Base-by-base conservation (phyloP, 2,797 vertebrate genomes). In the Danio tinwini region DNA sequence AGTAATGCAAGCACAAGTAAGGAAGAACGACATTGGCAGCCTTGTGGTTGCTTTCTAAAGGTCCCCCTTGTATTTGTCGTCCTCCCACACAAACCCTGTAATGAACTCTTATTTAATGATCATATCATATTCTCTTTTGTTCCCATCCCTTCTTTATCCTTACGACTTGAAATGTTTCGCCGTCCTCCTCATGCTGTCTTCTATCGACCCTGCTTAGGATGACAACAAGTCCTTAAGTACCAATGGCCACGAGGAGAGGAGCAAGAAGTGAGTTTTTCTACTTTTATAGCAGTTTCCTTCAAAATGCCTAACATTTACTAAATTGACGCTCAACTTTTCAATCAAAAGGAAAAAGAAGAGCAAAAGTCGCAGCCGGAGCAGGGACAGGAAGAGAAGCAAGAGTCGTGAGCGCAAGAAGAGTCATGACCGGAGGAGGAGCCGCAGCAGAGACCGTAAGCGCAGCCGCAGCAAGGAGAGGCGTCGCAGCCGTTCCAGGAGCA, bases 201-300 rank as follows among this genome's bases (percentile, higher is more conserved):
- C 95, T 97, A 95, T 98, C 94, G 93, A 96, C 95, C 94, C 94
- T 94, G 95, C 95, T 95, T 96, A 99, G 97, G 97, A 98, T 92
- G 96, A 98, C 92, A 91, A 93, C 93, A 98, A 97, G 93, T 90
- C 93, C 92, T 94, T 89, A 92, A 97, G 95, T 93, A 95, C 96
- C 88, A 95, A 97, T 76, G 95, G 95, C 87, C 96, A 96, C 7
- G 97, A 98, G 86, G 96, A 98, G 59, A 95, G 93, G 88, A 94
- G 90, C 92, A 98, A 97, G 93, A 98, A 96, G 97, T 98, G 91
- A 92, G 95, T 92, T 40, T 71, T 68, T 39, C n/a, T 2, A 13
- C 55, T 40, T 39, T 80, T 52, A 52, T 8, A 65, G 29, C 17
- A 2, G 37, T 39, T 62, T 49, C 53, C 39, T 76, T 6, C 29